Percentiles rank a stretch among this genome's conserved stretches.
Conservation (phyloP, 2,888 invertebrate species). For the Oxystoma pomonae region DNA sequence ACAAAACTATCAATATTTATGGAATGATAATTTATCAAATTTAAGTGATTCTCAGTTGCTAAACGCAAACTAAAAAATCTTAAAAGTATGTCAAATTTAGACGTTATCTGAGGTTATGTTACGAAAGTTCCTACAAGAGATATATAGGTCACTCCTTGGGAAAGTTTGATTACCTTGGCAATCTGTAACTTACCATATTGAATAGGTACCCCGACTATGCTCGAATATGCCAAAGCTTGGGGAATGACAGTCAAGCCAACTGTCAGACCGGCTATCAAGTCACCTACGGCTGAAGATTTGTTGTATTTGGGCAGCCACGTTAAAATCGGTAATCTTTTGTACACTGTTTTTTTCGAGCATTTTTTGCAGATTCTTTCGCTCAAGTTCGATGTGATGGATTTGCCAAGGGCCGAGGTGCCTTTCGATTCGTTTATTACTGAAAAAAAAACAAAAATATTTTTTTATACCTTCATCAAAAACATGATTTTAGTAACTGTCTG, state of each 20-base stretch:
- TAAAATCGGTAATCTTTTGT: constrained; percentile 70
- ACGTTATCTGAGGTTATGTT: too few relatives aligned
- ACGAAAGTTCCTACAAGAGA: too few relatives aligned
- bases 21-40: too few relatives aligned
- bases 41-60: too few relatives aligned
- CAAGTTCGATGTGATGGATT: constrained; percentile 43
- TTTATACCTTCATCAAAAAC: too few relatives aligned
- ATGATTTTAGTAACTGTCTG: too few relatives aligned
- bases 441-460: too few relatives aligned
- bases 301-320: constrained; percentile 77
- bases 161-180: too few relatives aligned
- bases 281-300: constrained; percentile 72
- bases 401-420: constrained; percentile 43
- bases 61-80: too few relatives aligned
- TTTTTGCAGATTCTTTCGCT: constrained; percentile 47
- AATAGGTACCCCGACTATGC: constrained; percentile 57
- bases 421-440: constrained; percentile 33
- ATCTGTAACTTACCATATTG: constrained; percentile 61
- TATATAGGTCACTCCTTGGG: too few relatives aligned
- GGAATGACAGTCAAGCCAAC: constrained; percentile 92
- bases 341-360: constrained; percentile 67
- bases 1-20: too few relatives aligned
- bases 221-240: constrained; percentile 71
- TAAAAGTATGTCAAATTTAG: too few relatives aligned
- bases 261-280: constrained; percentile 77